Conservation (phyloP, 2,797 vertebrate species). For the Pogonophryne albipinna region DNA sequence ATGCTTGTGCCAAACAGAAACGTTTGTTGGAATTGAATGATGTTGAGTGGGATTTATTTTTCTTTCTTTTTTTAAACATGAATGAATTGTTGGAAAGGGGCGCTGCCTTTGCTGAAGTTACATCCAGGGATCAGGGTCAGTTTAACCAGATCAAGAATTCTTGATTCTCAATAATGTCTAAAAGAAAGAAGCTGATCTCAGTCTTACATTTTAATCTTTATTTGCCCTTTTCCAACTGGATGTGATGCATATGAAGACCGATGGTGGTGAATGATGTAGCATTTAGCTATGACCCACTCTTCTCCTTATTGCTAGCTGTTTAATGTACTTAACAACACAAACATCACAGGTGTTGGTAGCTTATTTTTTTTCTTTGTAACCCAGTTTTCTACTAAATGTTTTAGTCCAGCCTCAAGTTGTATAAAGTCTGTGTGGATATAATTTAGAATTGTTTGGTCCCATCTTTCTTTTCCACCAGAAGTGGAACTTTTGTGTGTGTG, state of each 20-base stretch:
- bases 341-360: constrained; percentile 3
- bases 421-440: constrained; percentile 31
- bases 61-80: background rate
- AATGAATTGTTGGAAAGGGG: constrained; percentile 15
- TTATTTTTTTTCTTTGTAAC: background rate
- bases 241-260: constrained; percentile 16
- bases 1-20: constrained; percentile 64
- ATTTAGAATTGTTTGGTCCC: background rate
- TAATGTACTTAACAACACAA: constrained; percentile 11
- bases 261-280: constrained; percentile 39
- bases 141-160: background rate
- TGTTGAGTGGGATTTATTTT: background rate
- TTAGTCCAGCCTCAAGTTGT: constrained; percentile 51
- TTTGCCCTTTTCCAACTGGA: constrained; percentile 15
- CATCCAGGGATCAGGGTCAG: background rate
- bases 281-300: constrained; percentile 7
- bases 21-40: constrained; percentile 15
- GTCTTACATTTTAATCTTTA: background rate
- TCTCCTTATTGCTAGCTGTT: background rate
- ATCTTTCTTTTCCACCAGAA: background rate
- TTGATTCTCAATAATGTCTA: constrained; percentile 3
- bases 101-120: background rate
- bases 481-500: background rate
- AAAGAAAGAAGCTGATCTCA: constrained; percentile 8
- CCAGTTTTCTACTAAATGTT: background rate